Conservation (phyloP, 2,797 vertebrate species). For the Eulemur rubriventer region DNA sequence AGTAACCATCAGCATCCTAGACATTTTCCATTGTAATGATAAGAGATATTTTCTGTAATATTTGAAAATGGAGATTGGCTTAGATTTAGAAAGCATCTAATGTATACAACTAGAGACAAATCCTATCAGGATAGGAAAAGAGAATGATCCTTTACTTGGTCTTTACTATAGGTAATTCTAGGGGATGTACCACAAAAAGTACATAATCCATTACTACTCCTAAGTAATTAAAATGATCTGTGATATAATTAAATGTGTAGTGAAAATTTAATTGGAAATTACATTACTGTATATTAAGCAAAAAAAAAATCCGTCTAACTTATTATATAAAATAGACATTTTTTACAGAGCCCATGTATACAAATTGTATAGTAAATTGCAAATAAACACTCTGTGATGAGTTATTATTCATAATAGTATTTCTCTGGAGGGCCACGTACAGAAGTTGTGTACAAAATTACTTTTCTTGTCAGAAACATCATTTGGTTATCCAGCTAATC, state of each 20-base stretch:
- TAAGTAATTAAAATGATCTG: constrained; percentile 48
- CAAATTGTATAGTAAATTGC: not conserved
- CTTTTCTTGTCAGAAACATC: not conserved
- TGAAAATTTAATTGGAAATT: constrained; percentile 62
- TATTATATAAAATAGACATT: constrained; percentile 12
- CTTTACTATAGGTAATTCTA: not conserved
- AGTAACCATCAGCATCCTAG: not conserved
- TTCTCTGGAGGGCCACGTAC: not conserved
- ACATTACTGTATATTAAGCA: not conserved
- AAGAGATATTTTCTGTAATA: constrained; percentile 18
- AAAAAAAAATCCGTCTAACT: constrained; percentile 6
- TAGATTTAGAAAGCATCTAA: not conserved
- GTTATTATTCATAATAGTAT: not conserved
- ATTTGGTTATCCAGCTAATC: not conserved
- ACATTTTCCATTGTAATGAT: not conserved
- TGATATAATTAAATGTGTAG: constrained; percentile 56
- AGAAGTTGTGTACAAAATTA: not conserved
- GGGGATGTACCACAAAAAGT: not conserved
- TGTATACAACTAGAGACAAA: not conserved
- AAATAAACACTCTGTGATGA: not conserved
- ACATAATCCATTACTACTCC: constrained; percentile 5
- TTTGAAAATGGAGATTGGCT: not conserved
- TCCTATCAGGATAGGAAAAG: not conserved
- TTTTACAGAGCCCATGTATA: not conserved
- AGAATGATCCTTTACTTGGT: not conserved